Conservation (phyloP, 2,888 invertebrate genomes). For the Campaea margaritaria region DNA sequence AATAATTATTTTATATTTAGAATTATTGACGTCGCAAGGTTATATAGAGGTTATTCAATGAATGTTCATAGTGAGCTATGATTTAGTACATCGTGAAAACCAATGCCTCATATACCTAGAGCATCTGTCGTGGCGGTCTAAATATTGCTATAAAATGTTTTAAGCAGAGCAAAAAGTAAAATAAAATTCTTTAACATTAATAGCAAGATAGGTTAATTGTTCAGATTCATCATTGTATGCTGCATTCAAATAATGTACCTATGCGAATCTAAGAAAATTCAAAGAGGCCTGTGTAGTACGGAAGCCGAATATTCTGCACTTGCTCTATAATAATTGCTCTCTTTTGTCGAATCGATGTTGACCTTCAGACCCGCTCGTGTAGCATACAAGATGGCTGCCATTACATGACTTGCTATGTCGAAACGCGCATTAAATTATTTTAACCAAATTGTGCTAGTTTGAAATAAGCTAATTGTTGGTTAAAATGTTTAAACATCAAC, state of each 20-base stretch:
- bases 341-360: slow-evolving; percentile 21
- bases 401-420: slow-evolving; percentile 22
- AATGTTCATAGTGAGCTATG: slow-evolving; percentile 5
- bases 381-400: slow-evolving; percentile 38
- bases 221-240: too few relatives aligned
- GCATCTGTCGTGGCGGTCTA: neutral
- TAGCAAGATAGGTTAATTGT: too few relatives aligned
- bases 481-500: neutral
- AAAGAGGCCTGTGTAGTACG: neutral
- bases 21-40: slow-evolving; percentile 4
- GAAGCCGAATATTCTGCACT: neutral
- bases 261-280: too few relatives aligned
- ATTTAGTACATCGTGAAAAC: neutral
- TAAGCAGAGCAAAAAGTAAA: too few relatives aligned
- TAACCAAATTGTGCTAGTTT: too few relatives aligned
- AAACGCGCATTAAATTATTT: slow-evolving; percentile 9
- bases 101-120: neutral
- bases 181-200: too few relatives aligned
- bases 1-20: slow-evolving; percentile 8
- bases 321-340: slow-evolving; percentile 16
- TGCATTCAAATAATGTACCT: neutral
- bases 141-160: too few relatives aligned
- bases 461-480: neutral
- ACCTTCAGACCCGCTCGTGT: slow-evolving; percentile 29
- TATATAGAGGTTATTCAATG: slow-evolving; percentile 11